A percentile compares a stretch with the other conserved stretches of the same genome.
Evolutionary conservation across 2,113 vertebrate genomes (phyloP).

Genomic region (Bos taurus): ARS-UCD2.0 NC_037333.1:89852001-89852500

Average conservation of each 20-base stretch:
- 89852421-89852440: background rate
- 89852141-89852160: background rate
- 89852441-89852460: background rate
- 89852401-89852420: background rate
- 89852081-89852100: background rate
- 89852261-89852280: background rate
- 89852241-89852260: background rate
- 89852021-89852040: background rate
- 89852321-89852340: background rate
- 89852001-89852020: background rate
- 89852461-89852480: background rate
- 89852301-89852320: background rate
- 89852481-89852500: background rate
- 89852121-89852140: background rate
- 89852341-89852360: background rate
- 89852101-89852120: background rate
- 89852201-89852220: background rate
- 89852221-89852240: background rate
- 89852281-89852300: background rate
- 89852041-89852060: background rate
- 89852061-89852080: background rate
- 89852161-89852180: background rate
- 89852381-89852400: background rate
- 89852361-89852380: background rate
- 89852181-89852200: background rate